Evolutionary conservation across 1,140 invertebrate genomes (phyloP).

Genomic region (Aradophagus sp.): DNA sequence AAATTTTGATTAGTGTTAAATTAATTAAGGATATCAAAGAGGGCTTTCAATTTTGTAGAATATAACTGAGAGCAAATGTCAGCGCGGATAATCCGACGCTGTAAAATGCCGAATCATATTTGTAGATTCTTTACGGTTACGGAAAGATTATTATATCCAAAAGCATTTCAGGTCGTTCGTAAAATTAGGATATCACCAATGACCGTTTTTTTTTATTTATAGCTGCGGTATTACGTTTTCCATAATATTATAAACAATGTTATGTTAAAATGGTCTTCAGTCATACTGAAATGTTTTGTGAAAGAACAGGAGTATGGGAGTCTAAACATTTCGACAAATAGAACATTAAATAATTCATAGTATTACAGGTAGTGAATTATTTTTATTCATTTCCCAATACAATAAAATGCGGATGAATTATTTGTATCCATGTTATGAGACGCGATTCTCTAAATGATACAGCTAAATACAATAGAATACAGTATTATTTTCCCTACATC

Average conservation of each 20-base stretch:
- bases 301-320: too few relatives aligned
- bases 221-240: conserved; percentile 26
- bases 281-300: too few relatives aligned
- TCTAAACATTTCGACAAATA: conserved; percentile 24
- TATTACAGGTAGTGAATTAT: too few relatives aligned
- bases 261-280: conserved; percentile 41
- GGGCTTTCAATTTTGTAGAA: conserved; percentile 6
- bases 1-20: conserved; percentile 41
- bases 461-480: conserved; percentile 22
- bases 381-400: too few relatives aligned
- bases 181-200: conserved; percentile 52
- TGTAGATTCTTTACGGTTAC: conserved; percentile 20
- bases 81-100: conserved; percentile 21
- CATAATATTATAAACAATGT: conserved; percentile 41
- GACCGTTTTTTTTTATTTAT: conserved; percentile 43
- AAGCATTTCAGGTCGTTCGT: conserved; percentile 34
- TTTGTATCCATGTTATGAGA: too few relatives aligned
- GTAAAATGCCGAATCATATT: conserved; percentile 38
- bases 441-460: conserved; percentile 21
- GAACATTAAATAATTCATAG: too few relatives aligned
- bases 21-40: conserved; percentile 38
- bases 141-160: conserved; percentile 23
- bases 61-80: conserved; percentile 16
- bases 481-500: conserved; percentile 31
- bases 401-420: too few relatives aligned